These are phyloP conservation scores for Sebastes trivittatus DNA, from an alignment of 2,797 vertebrate species.

Conservation along the genomic window DNA sequence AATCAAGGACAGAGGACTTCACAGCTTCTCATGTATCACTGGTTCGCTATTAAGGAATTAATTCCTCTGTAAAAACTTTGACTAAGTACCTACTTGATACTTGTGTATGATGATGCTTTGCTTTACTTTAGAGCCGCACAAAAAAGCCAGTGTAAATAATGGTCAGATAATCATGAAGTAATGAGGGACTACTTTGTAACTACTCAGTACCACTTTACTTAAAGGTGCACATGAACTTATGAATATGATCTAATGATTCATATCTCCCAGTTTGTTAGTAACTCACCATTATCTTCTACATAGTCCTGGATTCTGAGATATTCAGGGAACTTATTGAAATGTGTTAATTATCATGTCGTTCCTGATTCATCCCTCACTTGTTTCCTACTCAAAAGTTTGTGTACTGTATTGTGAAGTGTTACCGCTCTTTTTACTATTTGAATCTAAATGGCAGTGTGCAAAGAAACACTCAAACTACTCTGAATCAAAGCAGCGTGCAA, in stretches of 20 bases:
- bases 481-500: not conserved
- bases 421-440: not conserved
- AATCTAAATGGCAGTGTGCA: constrained; percentile 9
- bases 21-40: not conserved
- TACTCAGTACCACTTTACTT: not conserved
- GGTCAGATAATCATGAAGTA: not conserved
- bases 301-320: not conserved
- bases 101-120: not conserved
- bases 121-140: not conserved
- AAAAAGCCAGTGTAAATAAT: not conserved
- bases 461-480: constrained; percentile 29
- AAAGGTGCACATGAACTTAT: not conserved
- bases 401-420: not conserved
- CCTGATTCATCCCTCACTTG: not conserved
- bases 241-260: not conserved
- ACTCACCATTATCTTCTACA: not conserved
- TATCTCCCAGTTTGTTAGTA: not conserved
- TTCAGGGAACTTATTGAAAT: not conserved
- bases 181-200: not conserved
- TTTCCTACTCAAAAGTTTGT: not conserved
- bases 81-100: not conserved
- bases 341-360: not conserved
- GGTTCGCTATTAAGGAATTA: not conserved
- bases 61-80: not conserved
- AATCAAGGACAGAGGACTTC: not conserved